Base-by-base conservation (phyloP, 2,797 vertebrate species). In the Danio albolineatus region DNA sequence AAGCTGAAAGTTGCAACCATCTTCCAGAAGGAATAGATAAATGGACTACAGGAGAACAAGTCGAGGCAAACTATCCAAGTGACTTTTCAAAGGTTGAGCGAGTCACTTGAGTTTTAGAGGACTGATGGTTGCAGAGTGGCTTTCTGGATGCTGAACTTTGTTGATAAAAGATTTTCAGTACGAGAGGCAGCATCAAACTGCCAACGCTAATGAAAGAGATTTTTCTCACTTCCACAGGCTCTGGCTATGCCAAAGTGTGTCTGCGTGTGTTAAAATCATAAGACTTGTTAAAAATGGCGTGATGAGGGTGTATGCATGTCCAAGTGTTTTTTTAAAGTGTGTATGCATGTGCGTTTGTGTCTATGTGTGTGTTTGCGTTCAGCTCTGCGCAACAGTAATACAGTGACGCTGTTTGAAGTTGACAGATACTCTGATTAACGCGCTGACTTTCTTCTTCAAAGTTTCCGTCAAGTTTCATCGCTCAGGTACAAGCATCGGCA, bases 361-460 rank as follows among this genome's bases (percentile, higher is more conserved):
- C 7, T 56, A 64, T 54, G 75, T 46, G 36, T 61, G 17, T 82
- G 53, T 73, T 64, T 78, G 61, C 73, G 69, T 53, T 46, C 54
- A 67, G 61, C 51, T 44, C 59, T 57, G 78, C 49, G 56, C 66
- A 82, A 76, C 78, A 76, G 79, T 67, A 48, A 56, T 65, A 73
- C 53, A 72, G 61, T 66, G 57, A 81, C 62, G 17, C 44, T 66
- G 53, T 83, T 81, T 80, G 82, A 83, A 83, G 78, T 71, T 81
- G 86, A 78, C 72, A 84, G 80, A 72, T 72, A 76, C 69, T 75
- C 81, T 85, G 76, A 85, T 83, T 85, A 83, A 43, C 36, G 77
- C 67, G 21, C 64, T 14, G 19, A 73, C 71, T 83, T 82, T 82
- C 80, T 81, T 78, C 80, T 81, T 81, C 78, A 85, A 85, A 83